Conservation (phyloP, 2,113 vertebrate species). For the Tamias sibiricus region DNA sequence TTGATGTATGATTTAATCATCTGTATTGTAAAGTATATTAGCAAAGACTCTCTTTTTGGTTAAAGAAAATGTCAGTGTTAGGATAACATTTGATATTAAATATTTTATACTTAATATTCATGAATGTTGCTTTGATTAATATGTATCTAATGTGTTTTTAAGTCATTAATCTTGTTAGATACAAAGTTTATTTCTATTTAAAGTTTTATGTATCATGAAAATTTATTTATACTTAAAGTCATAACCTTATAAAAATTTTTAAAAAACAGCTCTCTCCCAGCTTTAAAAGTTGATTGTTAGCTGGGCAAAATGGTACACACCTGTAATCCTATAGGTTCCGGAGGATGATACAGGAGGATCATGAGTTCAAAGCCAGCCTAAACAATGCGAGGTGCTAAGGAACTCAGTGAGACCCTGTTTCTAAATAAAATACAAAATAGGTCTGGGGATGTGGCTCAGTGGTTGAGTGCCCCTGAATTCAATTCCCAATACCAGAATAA, state of each 20-base stretch:
- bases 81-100: not conserved
- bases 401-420: too few relatives aligned
- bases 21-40: not conserved
- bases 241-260: not conserved
- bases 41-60: not conserved
- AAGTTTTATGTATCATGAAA: not conserved
- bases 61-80: conserved; percentile 6
- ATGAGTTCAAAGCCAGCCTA: too few relatives aligned
- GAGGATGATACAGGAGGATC: too few relatives aligned
- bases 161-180: not conserved
- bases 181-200: not conserved
- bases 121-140: not conserved
- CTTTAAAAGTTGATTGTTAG: not conserved
- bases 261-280: not conserved
- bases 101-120: not conserved
- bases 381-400: too few relatives aligned
- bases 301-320: too few relatives aligned
- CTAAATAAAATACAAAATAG: too few relatives aligned
- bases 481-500: too few relatives aligned
- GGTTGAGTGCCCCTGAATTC: too few relatives aligned
- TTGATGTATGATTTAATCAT: not conserved
- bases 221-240: not conserved
- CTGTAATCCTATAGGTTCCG: too few relatives aligned
- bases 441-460: too few relatives aligned
- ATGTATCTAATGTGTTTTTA: not conserved